Evolutionary conservation across 92 coral and sea anemone species (phyloP).

Genomic region (Zoanthus solanderi): DNA sequence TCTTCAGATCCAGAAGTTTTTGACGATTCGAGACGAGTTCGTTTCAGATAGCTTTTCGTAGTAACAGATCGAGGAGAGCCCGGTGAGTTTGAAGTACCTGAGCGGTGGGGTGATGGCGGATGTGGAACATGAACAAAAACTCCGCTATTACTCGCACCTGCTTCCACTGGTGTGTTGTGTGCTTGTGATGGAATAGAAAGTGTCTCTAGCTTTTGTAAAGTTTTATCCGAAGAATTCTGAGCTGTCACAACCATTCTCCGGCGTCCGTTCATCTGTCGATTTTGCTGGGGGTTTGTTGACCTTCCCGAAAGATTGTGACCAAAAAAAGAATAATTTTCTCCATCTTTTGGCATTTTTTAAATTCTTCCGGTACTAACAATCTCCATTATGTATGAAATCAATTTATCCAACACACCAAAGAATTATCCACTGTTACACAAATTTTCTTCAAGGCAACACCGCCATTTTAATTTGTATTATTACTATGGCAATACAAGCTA

Average conservation of each 20-base stretch:
- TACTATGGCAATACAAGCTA: slow-evolving; percentile 40
- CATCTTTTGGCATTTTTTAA: slow-evolving; percentile 36
- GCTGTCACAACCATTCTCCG: slow-evolving; percentile 39
- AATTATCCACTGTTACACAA: background rate
- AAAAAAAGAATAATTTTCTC: slow-evolving; percentile 83
- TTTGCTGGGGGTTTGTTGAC: slow-evolving; percentile 47
- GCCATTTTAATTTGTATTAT: slow-evolving; percentile 42
- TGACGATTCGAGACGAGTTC: slow-evolving; percentile 78
- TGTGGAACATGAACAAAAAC: slow-evolving; percentile 69
- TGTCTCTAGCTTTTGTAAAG: slow-evolving; percentile 53
- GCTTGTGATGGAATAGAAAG: slow-evolving; percentile 64
- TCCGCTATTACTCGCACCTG: slow-evolving; percentile 40
- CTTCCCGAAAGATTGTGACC: slow-evolving; percentile 70
- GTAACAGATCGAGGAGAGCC: slow-evolving; percentile 62
- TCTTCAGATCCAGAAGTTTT: slow-evolving; percentile 87
- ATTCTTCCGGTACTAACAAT: background rate
- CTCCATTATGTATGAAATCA: slow-evolving; percentile 22
- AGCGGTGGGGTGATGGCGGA: slow-evolving; percentile 80
- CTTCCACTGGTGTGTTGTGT: slow-evolving; percentile 24
- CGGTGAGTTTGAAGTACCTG: slow-evolving; percentile 40
- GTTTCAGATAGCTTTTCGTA: slow-evolving; percentile 69
- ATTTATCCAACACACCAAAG: background rate
- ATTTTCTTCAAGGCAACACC: background rate
- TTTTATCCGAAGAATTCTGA: slow-evolving; percentile 60
- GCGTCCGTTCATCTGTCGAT: slow-evolving; percentile 44